Conservation (phyloP, 2,113 vertebrate genomes). For the Oncorhynchus tshawytscha region DNA sequence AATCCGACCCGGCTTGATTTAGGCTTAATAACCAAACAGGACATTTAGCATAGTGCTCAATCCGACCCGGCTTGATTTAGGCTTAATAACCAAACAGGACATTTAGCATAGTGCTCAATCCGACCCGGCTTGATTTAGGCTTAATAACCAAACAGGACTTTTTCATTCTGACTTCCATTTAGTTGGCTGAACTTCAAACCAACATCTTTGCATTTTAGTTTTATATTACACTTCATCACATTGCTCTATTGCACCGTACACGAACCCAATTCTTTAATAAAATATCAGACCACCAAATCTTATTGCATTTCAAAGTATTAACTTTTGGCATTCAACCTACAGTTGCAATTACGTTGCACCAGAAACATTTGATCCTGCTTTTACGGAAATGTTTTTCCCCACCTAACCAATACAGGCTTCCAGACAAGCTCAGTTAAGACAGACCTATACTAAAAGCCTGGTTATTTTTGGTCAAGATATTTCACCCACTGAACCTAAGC, state of each 20-base stretch:
- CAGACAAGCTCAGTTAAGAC: not conserved
- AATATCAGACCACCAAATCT: not conserved
- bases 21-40: too few relatives aligned
- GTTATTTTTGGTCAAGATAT: not conserved
- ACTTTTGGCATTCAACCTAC: too few relatives aligned
- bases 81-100: too few relatives aligned
- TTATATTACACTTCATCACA: conserved; percentile 30
- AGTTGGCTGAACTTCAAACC: conserved; percentile 11
- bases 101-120: not conserved
- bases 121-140: conserved; percentile 21
- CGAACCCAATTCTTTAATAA: conserved; percentile 47
- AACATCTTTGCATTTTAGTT: conserved; percentile 10
- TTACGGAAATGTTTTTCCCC: too few relatives aligned
- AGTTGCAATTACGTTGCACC: too few relatives aligned
- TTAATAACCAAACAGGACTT: conserved; percentile 32
- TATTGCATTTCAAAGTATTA: too few relatives aligned
- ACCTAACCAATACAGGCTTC: not conserved
- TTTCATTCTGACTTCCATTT: conserved; percentile 26
- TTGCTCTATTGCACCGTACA: conserved; percentile 14
- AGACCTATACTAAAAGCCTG: not conserved
- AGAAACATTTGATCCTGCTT: too few relatives aligned
- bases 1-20: not conserved
- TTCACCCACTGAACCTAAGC: not conserved
- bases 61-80: not conserved
- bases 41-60: not conserved